These are phyloP conservation scores for Epizoanthus fatuus DNA, from an alignment of 92 coral and sea anemone species.

Conservation along the genomic window DNA sequence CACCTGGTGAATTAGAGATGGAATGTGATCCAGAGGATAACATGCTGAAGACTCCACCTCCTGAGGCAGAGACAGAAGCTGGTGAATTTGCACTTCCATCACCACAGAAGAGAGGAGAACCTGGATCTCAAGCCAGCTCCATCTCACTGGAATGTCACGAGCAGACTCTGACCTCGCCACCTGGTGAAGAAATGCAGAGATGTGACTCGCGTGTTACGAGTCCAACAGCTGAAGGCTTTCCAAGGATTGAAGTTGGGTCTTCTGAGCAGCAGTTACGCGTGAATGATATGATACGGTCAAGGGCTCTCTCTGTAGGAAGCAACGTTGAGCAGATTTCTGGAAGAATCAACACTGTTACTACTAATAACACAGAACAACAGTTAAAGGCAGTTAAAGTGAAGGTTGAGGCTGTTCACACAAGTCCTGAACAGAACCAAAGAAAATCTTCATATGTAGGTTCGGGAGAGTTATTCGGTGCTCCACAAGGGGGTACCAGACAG, in stretches of 20 bases:
- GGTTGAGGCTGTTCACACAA: neutral
- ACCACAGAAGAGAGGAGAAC: conserved; percentile 59
- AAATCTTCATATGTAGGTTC: conserved; percentile 3
- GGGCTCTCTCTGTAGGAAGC: neutral
- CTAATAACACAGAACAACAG: neutral
- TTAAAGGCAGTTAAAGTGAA: neutral
- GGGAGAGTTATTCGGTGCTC: conserved; percentile 2
- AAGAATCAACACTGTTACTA: neutral
- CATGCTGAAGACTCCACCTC: conserved; percentile 68
- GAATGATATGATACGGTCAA: conserved; percentile 18
- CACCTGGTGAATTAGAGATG: conserved; percentile 71
- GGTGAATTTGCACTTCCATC: conserved; percentile 58
- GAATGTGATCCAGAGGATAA: conserved; percentile 68
- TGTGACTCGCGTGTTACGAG: conserved; percentile 20
- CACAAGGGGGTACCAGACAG: neutral
- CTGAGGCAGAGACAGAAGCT: conserved; percentile 44
- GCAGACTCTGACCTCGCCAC: conserved; percentile 87
- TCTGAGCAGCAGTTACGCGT: conserved; percentile 23
- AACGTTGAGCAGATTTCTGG: neutral
- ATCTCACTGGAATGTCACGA: conserved; percentile 92
- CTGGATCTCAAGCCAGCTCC: conserved; percentile 84
- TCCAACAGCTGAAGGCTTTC: conserved; percentile 30
- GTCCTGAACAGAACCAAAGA: neutral
- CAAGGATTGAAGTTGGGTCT: neutral
- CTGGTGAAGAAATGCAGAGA: conserved; percentile 57